Percentiles rank a stretch among this genome's conserved stretches.
Evolutionary conservation across 2,113 vertebrate species (phyloP).

Genomic region (Lanius ludovicianus): DNA sequence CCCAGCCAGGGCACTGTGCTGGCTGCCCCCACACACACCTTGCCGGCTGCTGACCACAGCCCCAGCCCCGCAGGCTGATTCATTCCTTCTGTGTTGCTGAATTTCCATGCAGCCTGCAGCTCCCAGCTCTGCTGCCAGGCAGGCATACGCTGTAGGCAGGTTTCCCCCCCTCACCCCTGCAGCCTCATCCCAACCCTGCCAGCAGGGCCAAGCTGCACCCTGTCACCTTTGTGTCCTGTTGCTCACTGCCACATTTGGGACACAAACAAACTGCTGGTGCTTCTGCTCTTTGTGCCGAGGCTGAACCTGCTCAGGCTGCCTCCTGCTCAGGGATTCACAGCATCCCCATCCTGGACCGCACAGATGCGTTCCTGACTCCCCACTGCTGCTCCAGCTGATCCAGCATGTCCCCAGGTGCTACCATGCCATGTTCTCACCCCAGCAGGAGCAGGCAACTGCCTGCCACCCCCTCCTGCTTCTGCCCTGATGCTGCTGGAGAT

Average conservation of each 20-base stretch:
- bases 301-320: background rate
- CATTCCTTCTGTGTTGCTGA: background rate
- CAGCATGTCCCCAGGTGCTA: background rate
- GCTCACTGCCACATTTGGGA: fast-evolving
- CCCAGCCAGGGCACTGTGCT: background rate
- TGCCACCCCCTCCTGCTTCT: background rate
- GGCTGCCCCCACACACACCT: background rate
- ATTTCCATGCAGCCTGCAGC: background rate
- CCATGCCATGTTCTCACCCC: background rate
- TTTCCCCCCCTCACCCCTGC: background rate
- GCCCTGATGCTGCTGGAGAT: background rate
- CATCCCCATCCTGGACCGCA: background rate
- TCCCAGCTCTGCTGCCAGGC: background rate
- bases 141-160: background rate
- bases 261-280: background rate
- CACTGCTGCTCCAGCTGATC: background rate
- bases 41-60: background rate
- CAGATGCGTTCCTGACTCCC: background rate
- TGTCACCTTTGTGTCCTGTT: background rate
- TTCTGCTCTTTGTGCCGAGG: background rate
- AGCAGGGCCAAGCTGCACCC: background rate
- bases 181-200: no score
- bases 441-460: background rate
- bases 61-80: fast-evolving
- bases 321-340: background rate